These are phyloP conservation scores for Zophobas atratus DNA, from an alignment of 1,140 invertebrate species.

Conservation along the genomic window DNA sequence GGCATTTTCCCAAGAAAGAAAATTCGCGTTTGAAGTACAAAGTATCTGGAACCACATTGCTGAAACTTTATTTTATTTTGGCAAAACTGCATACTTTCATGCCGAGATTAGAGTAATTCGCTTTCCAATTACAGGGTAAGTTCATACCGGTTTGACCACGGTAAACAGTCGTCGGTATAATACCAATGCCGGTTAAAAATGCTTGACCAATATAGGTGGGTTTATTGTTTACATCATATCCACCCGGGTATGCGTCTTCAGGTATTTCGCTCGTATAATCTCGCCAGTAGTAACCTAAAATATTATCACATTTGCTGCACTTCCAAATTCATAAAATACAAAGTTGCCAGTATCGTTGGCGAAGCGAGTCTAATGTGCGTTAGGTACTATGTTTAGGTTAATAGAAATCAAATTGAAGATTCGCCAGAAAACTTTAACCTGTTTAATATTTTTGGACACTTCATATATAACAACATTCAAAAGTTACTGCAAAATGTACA, in stretches of 20 bases:
- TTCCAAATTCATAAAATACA: too few species aligned
- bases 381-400: too few species aligned
- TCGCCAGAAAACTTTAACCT: too few species aligned
- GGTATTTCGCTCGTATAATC: constrained; percentile 29
- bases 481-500: too few species aligned
- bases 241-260: background rate
- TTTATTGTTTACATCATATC: background rate
- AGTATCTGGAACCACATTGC: constrained; percentile 22
- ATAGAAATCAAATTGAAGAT: too few species aligned
- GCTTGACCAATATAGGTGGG: constrained; percentile 10
- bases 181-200: background rate
- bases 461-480: too few species aligned
- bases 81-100: background rate
- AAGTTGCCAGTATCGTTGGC: too few species aligned
- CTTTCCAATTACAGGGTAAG: background rate
- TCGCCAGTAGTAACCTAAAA: constrained; percentile 42
- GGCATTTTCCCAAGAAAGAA: constrained; percentile 26
- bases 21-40: constrained; percentile 17
- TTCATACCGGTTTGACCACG: background rate
- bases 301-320: too few species aligned
- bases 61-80: constrained; percentile 1
- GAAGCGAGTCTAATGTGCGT: too few species aligned
- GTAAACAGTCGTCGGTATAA: background rate
- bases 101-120: background rate
- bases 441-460: too few species aligned